These are phyloP conservation scores for Myoxocephalus aenaeus DNA, from an alignment of 2,797 vertebrate species.

Conservation along the genomic window DNA sequence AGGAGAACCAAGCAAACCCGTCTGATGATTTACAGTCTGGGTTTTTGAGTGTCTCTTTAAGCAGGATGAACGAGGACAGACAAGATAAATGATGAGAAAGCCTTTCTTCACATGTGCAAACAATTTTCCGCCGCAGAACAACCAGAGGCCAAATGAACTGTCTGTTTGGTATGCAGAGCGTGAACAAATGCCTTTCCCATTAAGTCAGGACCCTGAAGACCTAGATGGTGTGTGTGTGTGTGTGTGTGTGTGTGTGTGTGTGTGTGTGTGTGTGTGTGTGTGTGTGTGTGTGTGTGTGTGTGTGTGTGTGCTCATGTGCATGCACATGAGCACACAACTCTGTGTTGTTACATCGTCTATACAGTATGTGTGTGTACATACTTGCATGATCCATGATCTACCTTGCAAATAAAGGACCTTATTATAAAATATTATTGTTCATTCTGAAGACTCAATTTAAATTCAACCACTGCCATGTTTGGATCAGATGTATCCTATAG, in stretches of 20 bases:
- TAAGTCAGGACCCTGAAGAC: constrained; percentile 61
- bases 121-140: constrained; percentile 62
- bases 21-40: constrained; percentile 45
- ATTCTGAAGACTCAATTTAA: constrained; percentile 67
- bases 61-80: constrained; percentile 55
- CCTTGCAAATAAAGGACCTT: constrained; percentile 63
- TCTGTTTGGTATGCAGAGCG: constrained; percentile 66
- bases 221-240: constrained; percentile 25
- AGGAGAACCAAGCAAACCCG: constrained; percentile 11
- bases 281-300: constrained; percentile 10
- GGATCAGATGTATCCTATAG: constrained; percentile 56
- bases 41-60: constrained; percentile 49
- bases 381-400: constrained; percentile 41
- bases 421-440: constrained; percentile 57
- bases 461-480: constrained; percentile 64
- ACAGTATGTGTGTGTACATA: constrained; percentile 36
- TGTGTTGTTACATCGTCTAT: constrained; percentile 25
- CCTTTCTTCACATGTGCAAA: constrained; percentile 73
- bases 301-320: constrained; percentile 11
- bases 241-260: constrained; percentile 15
- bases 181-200: constrained; percentile 75
- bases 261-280: constrained; percentile 10
- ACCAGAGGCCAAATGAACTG: constrained; percentile 69
- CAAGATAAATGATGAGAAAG: constrained; percentile 64
- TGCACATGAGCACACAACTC: constrained; percentile 1